Conservation (phyloP, 2,888 invertebrate species). For the Homarus gammarus region DNA sequence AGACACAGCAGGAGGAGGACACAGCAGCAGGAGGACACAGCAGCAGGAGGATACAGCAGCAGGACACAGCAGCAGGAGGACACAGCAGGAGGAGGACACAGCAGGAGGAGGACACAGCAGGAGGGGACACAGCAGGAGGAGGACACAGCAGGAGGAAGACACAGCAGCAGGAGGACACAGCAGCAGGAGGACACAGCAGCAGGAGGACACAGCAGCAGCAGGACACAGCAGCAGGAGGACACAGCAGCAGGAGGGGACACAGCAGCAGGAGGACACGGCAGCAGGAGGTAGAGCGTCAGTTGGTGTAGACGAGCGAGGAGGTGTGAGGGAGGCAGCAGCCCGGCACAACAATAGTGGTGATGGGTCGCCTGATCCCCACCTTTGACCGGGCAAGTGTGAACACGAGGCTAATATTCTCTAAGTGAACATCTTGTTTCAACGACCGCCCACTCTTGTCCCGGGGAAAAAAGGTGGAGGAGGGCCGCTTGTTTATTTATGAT, state of each 20-base stretch:
- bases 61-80: too few species aligned
- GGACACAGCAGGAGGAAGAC: too few species aligned
- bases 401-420: constrained; percentile 43
- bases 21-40: too few species aligned
- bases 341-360: not conserved
- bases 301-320: too few species aligned
- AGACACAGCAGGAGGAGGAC: too few species aligned
- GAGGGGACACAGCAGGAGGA: too few species aligned
- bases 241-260: not conserved
- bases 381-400: constrained; percentile 57
- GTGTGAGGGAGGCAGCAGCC: not conserved
- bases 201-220: too few species aligned
- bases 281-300: too few species aligned
- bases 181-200: not conserved
- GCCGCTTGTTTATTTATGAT: constrained; percentile 27
- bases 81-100: too few species aligned
- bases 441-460: constrained; percentile 24
- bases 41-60: too few species aligned
- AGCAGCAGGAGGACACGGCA: not conserved
- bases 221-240: too few species aligned
- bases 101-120: too few species aligned
- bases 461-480: not conserved
- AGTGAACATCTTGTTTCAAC: constrained; percentile 40
- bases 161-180: not conserved
- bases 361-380: not conserved